Base-by-base conservation (phyloP, 2,888 invertebrate species). In the Philereme transversata region DNA sequence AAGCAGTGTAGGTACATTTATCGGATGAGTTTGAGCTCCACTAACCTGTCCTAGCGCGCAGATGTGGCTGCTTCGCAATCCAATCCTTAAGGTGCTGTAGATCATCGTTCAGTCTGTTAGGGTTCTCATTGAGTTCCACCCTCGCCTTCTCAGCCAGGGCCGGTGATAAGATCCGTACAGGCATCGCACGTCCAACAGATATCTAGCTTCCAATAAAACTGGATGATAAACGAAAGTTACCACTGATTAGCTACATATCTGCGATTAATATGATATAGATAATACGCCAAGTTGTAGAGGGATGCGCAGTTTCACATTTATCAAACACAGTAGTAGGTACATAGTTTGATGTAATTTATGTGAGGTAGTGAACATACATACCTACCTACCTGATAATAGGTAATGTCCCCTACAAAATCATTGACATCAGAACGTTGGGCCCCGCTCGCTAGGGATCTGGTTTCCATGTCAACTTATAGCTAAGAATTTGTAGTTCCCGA, bases 51-150 rank as follows among this genome's bases (percentile, higher is more conserved):
- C 83, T 76, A 5, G 80, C 81, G n/a, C 79, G 87, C 33, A 94
- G 75, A 75, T 94, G 93, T 0, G 92, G 92, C 71, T 94, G 94
- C 71, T 93, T 93, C 3, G 82, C 78, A 8, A 94, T 72, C 94
- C 94, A 94, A 40, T 93, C 89, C 70, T 90, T 92, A 22, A 94
- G 82, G 69, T 88, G 84, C 55, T 90, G 81, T 40, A 95, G 78
- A 72, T 93, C 93, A 58, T 86, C 84, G 0, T 76, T 74, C 45
- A 93, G 75, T 45, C 88, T 78, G 5, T 82, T 83, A 0, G 93
- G 91, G 69, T 92, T 90, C 78, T 95, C 95, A 62, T 90, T 88
- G 44, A 95, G 74, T 76, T 94, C 93, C n/a, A 76, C 65, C 47
- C 81, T 80, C 2, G 94, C 94, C 68, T 87, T 87, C 65, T 85